phyloP scores from a whole-genome alignment of 2,113 vertebrate species.

The Otus sunia region DNA sequence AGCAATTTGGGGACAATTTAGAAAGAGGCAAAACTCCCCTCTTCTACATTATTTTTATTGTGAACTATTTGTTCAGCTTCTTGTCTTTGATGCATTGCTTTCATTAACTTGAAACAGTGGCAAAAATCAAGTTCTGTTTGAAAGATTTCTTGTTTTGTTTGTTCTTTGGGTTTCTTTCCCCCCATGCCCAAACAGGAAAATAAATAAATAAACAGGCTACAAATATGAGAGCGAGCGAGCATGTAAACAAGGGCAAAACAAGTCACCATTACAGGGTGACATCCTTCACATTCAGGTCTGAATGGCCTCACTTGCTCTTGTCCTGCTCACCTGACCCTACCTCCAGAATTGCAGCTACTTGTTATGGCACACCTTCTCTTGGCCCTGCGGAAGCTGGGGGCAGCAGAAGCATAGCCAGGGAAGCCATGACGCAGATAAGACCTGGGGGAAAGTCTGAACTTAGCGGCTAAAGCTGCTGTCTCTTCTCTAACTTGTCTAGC shows the following conservation, averaged over 20 bases:
- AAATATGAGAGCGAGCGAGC: fast-evolving
- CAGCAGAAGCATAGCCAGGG: background rate
- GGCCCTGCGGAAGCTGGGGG: background rate
- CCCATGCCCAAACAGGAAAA: background rate
- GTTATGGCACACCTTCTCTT: background rate
- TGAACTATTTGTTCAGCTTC: slow-evolving; percentile 3
- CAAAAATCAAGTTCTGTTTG: background rate
- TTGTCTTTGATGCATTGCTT: slow-evolving; percentile 27
- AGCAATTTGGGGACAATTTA: background rate
- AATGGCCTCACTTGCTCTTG: background rate
- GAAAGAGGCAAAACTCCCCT: background rate
- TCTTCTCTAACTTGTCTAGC: background rate
- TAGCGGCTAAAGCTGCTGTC: background rate
- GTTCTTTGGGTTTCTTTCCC: background rate
- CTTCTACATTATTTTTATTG: background rate
- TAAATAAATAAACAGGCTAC: background rate
- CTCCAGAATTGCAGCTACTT: background rate
- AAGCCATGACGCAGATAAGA: background rate
- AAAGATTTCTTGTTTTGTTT: background rate
- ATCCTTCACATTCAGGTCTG: background rate
- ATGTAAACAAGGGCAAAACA: background rate
- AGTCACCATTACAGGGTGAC: background rate
- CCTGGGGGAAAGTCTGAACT: background rate
- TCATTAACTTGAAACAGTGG: slow-evolving; percentile 4
- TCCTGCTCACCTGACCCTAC: background rate